These are phyloP conservation scores for Poeciliopsis infans DNA, from an alignment of 2,797 vertebrate species.

Conservation along the genomic window DNA sequence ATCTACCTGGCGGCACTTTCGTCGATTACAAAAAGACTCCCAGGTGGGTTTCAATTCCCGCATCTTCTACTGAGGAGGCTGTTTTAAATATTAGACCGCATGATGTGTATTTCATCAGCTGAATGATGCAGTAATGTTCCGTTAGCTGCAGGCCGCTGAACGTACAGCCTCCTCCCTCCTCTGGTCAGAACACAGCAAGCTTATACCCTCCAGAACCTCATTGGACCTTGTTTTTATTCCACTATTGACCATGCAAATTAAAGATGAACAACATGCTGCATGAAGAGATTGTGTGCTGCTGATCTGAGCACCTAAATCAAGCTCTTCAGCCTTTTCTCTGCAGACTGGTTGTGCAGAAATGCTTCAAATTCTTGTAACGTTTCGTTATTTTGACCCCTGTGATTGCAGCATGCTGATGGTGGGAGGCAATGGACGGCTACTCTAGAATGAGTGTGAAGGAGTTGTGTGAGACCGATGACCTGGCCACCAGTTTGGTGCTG, in stretches of 20 bases:
- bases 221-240: background rate
- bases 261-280: background rate
- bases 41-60: slow-evolving; percentile 56
- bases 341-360: slow-evolving; percentile 8
- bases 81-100: background rate
- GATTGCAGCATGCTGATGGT: slow-evolving; percentile 85
- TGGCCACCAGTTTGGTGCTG: slow-evolving; percentile 91
- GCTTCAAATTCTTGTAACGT: background rate
- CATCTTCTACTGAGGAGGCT: fast-evolving
- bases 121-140: slow-evolving; percentile 21
- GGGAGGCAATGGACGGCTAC: slow-evolving; percentile 87
- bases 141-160: slow-evolving; percentile 40
- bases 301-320: background rate
- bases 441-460: slow-evolving; percentile 94
- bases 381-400: slow-evolving; percentile 39
- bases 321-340: background rate
- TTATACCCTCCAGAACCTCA: slow-evolving; percentile 24
- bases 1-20: slow-evolving; percentile 55
- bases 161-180: slow-evolving; percentile 32
- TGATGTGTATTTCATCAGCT: background rate
- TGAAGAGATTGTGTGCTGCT: background rate
- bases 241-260: background rate
- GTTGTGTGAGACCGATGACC: slow-evolving; percentile 92
- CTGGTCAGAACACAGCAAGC: slow-evolving; percentile 47
- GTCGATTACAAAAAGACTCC: slow-evolving; percentile 70